These are phyloP conservation scores for Natrix natrix DNA, from an alignment of 2,797 vertebrate genomes.

Conservation along the genomic window DNA sequence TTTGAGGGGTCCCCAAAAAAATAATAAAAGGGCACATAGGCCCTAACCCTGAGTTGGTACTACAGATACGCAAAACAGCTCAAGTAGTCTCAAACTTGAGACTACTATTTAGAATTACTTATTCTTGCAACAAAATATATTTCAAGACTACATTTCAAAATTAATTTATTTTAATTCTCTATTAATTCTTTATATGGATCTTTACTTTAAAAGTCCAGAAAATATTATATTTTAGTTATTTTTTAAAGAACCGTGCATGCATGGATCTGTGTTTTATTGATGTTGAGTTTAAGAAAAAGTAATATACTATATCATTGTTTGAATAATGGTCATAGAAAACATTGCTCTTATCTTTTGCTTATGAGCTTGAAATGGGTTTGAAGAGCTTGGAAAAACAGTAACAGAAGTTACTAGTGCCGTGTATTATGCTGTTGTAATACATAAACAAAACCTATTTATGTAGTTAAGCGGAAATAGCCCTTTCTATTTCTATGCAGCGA, in stretches of 20 bases:
- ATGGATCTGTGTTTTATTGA: neutral
- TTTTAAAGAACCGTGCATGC: neutral
- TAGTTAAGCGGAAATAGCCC: neutral
- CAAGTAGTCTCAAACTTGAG: neutral
- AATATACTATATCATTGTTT: neutral
- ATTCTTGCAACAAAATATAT: neutral
- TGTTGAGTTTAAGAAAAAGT: neutral
- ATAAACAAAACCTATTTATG: neutral
- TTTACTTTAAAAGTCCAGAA: neutral
- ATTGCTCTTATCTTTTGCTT: neutral
- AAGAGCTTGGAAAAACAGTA: neutral
- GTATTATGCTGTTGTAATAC: neutral
- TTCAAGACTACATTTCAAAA: neutral
- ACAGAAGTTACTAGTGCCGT: neutral
- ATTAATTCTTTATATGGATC: neutral
- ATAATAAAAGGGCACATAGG: neutral
- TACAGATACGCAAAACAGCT: neutral
- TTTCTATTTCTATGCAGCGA: neutral
- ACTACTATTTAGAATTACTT: neutral
- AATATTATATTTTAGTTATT: neutral
- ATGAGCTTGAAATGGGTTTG: neutral
- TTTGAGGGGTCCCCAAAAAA: neutral
- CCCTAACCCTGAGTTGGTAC: neutral
- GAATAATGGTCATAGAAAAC: neutral
- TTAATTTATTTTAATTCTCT: neutral